Evolutionary conservation across 2,113 vertebrate species (phyloP).

Genomic region (Cryptomyrus ogoouensis): DNA sequence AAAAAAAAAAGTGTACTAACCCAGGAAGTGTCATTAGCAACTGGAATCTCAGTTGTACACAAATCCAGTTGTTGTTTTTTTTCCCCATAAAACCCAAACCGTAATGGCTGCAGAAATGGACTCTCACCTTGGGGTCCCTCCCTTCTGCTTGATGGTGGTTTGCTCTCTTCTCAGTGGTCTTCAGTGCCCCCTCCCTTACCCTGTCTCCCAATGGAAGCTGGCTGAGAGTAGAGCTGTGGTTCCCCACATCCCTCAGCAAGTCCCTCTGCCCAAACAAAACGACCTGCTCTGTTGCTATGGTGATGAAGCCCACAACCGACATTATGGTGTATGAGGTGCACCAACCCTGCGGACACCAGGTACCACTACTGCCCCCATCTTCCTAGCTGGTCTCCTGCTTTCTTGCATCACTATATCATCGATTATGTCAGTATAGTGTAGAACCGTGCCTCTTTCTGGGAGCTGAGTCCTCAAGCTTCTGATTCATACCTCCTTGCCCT

Average conservation of each 20-base stretch:
- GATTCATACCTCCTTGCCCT: not conserved
- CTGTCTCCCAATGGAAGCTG: slow-evolving; percentile 30
- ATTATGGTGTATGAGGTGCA: slow-evolving; percentile 52
- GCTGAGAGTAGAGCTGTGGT: slow-evolving; percentile 47
- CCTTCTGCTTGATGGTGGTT: not conserved
- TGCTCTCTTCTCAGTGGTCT: slow-evolving; percentile 31
- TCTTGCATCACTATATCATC: not conserved
- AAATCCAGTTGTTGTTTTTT: not conserved
- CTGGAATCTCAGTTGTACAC: not conserved
- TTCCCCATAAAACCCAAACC: not conserved
- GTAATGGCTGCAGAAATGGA: not conserved
- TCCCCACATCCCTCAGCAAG: slow-evolving; percentile 49
- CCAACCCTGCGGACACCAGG: slow-evolving; percentile 40
- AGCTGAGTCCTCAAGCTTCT: not conserved
- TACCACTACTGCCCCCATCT: slow-evolving; percentile 10
- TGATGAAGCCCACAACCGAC: slow-evolving; percentile 41
- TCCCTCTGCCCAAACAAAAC: slow-evolving; percentile 33
- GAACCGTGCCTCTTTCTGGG: not conserved
- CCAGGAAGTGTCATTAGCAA: not conserved
- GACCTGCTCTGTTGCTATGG: slow-evolving; percentile 41
- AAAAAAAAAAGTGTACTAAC: not conserved
- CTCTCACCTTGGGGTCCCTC: not conserved
- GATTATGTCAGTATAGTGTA: not conserved
- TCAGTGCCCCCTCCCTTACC: slow-evolving; percentile 51
- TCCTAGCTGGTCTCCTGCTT: not conserved